Evolutionary conservation across 2,888 invertebrate genomes (phyloP).

Genomic region (Fabriciana adippe): DNA sequence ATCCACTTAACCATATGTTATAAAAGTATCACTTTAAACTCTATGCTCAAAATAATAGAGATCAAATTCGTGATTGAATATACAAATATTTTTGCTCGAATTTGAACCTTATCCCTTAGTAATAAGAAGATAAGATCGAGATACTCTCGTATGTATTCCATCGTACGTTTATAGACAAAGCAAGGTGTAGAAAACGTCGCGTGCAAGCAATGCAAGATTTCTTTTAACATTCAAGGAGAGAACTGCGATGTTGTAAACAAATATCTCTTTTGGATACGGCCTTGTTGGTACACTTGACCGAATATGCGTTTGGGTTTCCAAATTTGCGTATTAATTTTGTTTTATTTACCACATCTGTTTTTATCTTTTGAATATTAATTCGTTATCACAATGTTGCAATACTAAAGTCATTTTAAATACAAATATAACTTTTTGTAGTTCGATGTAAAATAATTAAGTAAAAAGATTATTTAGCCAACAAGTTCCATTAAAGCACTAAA

Average conservation of each 20-base stretch:
- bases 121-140: conserved; percentile 20
- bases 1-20: conserved; percentile 8
- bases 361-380: background rate
- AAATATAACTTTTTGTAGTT: too few relatives aligned
- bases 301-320: conserved; percentile 24
- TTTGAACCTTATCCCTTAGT: conserved; percentile 24
- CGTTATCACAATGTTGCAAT: background rate
- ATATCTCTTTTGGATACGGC: conserved; percentile 46
- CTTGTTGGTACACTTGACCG: conserved; percentile 42
- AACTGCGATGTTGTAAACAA: conserved; percentile 48
- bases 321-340: conserved; percentile 12
- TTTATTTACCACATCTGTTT: background rate
- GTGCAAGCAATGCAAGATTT: conserved; percentile 72
- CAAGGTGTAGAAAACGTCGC: conserved; percentile 69
- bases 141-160: conserved; percentile 21
- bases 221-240: conserved; percentile 75
- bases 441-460: too few relatives aligned
- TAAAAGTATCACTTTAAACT: background rate
- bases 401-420: too few relatives aligned
- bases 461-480: too few relatives aligned
- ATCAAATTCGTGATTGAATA: conserved; percentile 7
- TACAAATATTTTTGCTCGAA: background rate
- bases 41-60: background rate
- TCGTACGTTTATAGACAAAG: conserved; percentile 50
- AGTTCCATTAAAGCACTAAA: too few relatives aligned